Evolutionary conservation across 2,888 invertebrate species (phyloP).

Genomic region (Chrysomela aeneicollis): DNA sequence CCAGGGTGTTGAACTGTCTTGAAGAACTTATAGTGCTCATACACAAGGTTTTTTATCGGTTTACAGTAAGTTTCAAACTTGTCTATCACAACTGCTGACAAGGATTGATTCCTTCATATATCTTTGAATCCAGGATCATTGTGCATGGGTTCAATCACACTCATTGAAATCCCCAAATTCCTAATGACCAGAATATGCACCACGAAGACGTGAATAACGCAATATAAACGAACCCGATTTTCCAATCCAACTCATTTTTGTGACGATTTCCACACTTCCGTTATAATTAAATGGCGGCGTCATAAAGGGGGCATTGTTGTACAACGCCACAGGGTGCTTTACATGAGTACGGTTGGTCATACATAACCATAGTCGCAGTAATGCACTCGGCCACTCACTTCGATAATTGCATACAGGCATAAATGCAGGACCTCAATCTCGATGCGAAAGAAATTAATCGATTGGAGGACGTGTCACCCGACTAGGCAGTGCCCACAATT

Average conservation of each 20-base stretch:
- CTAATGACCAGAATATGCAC: neutral
- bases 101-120: too few relatives aligned
- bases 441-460: conserved; percentile 36
- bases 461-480: conserved; percentile 36
- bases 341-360: conserved; percentile 38
- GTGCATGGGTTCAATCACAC: too few relatives aligned
- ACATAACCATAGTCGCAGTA: conserved; percentile 28
- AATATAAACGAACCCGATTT: neutral
- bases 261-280: conserved; percentile 38
- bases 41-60: too few relatives aligned
- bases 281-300: conserved; percentile 34
- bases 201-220: neutral
- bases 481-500: neutral
- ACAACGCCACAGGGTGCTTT: conserved; percentile 52
- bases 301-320: conserved; percentile 48
- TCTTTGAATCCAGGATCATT: too few relatives aligned
- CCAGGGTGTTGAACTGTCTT: too few relatives aligned
- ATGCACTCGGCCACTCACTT: conserved; percentile 17
- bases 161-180: too few relatives aligned
- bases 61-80: too few relatives aligned
- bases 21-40: too few relatives aligned
- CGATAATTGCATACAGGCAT: conserved; percentile 19
- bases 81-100: too few relatives aligned
- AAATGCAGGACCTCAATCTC: conserved; percentile 17
- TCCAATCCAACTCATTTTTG: conserved; percentile 24